These are phyloP conservation scores for Drosophila algonquin DNA, from an alignment of 2,888 invertebrate genomes.

Conservation along the genomic window DNA sequence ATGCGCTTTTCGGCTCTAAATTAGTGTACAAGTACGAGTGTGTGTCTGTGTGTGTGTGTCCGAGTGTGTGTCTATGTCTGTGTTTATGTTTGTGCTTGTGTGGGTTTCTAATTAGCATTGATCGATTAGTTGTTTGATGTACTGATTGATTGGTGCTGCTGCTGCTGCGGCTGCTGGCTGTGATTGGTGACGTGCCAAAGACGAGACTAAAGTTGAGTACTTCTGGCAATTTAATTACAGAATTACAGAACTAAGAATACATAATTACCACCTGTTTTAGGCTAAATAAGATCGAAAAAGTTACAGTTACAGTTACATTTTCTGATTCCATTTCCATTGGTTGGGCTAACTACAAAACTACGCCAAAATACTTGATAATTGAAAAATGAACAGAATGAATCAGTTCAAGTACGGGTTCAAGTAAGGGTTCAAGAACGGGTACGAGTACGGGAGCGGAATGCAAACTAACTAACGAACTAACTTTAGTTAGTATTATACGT, in stretches of 20 bases:
- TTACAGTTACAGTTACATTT: constrained; percentile 2
- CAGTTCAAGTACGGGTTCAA: constrained; percentile 15
- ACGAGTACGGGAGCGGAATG: constrained; percentile 14
- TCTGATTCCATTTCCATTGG: constrained; percentile 10
- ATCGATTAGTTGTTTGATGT: constrained; percentile 17
- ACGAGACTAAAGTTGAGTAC: constrained; percentile 7
- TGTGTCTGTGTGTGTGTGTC: constrained; percentile 16
- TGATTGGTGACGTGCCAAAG: constrained; percentile 30
- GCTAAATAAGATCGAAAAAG: constrained; percentile 17
- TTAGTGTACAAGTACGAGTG: constrained; percentile 5
- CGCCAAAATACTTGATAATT: constrained; percentile 14
- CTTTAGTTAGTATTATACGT: constrained; percentile 6
- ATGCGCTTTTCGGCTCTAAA: constrained; percentile 60
- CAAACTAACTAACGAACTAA: constrained; percentile 11
- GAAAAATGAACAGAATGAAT: constrained; percentile 14
- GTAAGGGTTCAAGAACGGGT: constrained; percentile 12
- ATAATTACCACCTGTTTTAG: constrained; percentile 7
- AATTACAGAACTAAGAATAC: constrained; percentile 34
- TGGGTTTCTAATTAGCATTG: constrained; percentile 11
- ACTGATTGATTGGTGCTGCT: constrained; percentile 9
- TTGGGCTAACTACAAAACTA: constrained; percentile 37
- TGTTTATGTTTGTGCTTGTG: background rate
- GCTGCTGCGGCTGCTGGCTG: background rate
- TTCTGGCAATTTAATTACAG: constrained; percentile 5
- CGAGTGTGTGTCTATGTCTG: constrained; percentile 19